phyloP scores from a whole-genome alignment of 2,888 invertebrate genomes.

The Acanthacorydalis orientalis region DNA sequence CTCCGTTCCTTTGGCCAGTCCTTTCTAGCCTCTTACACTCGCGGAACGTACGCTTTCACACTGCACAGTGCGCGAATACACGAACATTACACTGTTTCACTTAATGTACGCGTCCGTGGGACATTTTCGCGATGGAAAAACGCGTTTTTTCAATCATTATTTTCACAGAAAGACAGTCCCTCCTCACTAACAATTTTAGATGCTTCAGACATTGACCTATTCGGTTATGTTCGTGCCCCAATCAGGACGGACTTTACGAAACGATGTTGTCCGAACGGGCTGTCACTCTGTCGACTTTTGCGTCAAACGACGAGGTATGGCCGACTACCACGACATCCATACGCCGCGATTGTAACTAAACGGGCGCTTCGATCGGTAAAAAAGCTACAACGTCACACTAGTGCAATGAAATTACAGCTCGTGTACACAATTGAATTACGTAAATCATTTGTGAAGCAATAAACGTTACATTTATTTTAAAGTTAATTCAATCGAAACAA shows the following conservation, averaged over 20 bases:
- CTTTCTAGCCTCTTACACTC: slow-evolving; percentile 11
- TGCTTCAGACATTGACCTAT: slow-evolving; percentile 49
- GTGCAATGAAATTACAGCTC: too few species aligned
- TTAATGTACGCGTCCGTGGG: slow-evolving; percentile 20
- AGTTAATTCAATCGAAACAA: too few species aligned
- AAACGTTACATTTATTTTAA: too few species aligned
- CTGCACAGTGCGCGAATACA: slow-evolving; percentile 10
- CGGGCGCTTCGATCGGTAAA: too few species aligned
- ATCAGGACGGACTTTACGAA: slow-evolving; percentile 32
- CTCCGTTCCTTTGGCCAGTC: slow-evolving; percentile 13
- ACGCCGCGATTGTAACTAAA: background rate
- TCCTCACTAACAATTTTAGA: slow-evolving; percentile 37
- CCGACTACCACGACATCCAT: slow-evolving; percentile 9
- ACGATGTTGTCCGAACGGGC: slow-evolving; percentile 25
- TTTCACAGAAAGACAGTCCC: slow-evolving; percentile 33
- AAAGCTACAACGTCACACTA: too few species aligned
- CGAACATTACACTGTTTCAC: slow-evolving; percentile 18
- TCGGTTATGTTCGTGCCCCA: slow-evolving; percentile 47
- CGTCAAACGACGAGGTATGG: background rate
- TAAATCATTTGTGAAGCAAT: too few species aligned
- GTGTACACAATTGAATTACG: too few species aligned
- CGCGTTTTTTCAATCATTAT: slow-evolving; percentile 36
- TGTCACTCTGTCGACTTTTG: background rate
- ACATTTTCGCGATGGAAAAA: slow-evolving; percentile 19
- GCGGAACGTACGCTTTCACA: slow-evolving; percentile 16